phyloP scores from a whole-genome alignment of 2,113 vertebrate genomes.

The Atherinomorus stipes region DNA sequence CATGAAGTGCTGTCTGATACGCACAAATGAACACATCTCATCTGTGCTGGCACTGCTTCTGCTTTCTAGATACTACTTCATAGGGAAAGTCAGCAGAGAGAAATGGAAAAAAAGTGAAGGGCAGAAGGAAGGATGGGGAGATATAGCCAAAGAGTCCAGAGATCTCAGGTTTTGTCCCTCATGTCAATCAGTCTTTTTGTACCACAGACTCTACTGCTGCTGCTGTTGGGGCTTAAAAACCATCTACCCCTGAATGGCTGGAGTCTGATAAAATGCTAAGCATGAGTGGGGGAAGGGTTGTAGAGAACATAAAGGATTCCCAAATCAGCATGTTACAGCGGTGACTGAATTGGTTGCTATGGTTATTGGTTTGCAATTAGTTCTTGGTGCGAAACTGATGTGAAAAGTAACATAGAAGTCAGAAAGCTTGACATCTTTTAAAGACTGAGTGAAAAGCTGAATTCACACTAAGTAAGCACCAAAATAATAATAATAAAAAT shows the following conservation, averaged over 20 bases:
- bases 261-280: slow-evolving; percentile 38
- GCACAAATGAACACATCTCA: slow-evolving; percentile 78
- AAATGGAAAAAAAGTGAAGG: slow-evolving; percentile 20
- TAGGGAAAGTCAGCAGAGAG: slow-evolving; percentile 37
- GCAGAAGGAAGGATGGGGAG: background rate
- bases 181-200: slow-evolving; percentile 47
- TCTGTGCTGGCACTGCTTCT: slow-evolving; percentile 48
- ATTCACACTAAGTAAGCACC: slow-evolving; percentile 4
- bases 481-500: background rate
- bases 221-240: slow-evolving; percentile 33
- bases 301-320: background rate
- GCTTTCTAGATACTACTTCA: slow-evolving; percentile 51
- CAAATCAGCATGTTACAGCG: background rate
- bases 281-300: background rate
- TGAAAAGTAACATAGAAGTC: slow-evolving; percentile 3
- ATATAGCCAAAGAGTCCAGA: slow-evolving; percentile 29
- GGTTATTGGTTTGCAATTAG: slow-evolving; percentile 9
- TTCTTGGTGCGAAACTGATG: slow-evolving; percentile 5
- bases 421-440: slow-evolving; percentile 5
- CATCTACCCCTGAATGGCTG: slow-evolving; percentile 2
- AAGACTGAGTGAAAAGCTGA: background rate
- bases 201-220: slow-evolving; percentile 10
- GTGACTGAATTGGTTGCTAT: slow-evolving; percentile 21
- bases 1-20: slow-evolving; percentile 69
- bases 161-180: slow-evolving; percentile 46